A percentile compares a stretch with the other conserved stretches of the same genome.
Evolutionary conservation across 2,888 invertebrate species (phyloP).

Genomic region (Pseudoips prasinana): DNA sequence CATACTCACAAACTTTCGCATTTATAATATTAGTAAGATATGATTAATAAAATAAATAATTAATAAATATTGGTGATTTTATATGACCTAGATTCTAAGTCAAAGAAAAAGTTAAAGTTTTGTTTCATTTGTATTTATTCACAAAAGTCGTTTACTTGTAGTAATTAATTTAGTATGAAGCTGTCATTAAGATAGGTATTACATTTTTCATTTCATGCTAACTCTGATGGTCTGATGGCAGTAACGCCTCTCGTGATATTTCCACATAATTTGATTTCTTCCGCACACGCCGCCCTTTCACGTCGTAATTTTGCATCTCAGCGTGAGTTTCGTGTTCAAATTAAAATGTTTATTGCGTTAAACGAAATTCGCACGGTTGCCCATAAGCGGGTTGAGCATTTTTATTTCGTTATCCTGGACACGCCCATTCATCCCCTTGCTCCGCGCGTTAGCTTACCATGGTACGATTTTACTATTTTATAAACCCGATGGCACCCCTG

Average conservation of each 20-base stretch:
- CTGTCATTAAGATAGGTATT: too few relatives aligned
- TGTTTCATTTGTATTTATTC: too few relatives aligned
- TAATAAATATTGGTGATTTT: too few relatives aligned
- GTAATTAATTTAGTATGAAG: too few relatives aligned
- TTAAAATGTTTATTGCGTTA: constrained; percentile 82
- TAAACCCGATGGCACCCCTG: constrained; percentile 65
- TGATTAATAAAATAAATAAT: too few relatives aligned
- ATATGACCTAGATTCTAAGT: too few relatives aligned
- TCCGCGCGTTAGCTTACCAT: constrained; percentile 41
- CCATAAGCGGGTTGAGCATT: constrained; percentile 62
- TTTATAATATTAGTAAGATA: too few relatives aligned
- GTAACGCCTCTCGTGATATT: constrained; percentile 52
- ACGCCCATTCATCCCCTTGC: constrained; percentile 43
- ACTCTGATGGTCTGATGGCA: constrained; percentile 24
- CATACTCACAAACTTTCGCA: too few relatives aligned
- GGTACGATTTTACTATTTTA: constrained; percentile 64
- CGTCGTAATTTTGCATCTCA: constrained; percentile 74
- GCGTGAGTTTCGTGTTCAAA: constrained; percentile 79
- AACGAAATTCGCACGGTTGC: constrained; percentile 75
- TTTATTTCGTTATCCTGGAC: constrained; percentile 73
- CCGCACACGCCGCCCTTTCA: constrained; percentile 61
- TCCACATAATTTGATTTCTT: constrained; percentile 69
- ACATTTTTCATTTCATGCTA: constrained; percentile 2
- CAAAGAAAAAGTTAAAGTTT: too few relatives aligned
- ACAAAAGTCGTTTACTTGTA: neutral